Conservation (phyloP, 2,113 vertebrate species). For the Montifringilla adamsi region DNA sequence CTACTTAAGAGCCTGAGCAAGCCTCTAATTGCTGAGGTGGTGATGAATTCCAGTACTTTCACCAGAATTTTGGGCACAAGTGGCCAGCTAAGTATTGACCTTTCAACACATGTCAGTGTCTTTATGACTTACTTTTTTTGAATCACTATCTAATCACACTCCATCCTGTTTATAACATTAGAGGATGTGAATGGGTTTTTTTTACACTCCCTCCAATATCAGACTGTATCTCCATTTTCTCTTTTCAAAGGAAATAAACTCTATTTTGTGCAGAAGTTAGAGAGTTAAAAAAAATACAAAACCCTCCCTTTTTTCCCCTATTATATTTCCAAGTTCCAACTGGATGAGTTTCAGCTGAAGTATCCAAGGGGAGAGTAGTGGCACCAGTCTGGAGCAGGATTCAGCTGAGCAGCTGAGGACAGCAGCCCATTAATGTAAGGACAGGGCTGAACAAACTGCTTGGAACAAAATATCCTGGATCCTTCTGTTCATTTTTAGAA, state of each 20-base stretch:
- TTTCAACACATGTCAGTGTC: not conserved
- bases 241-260: not conserved
- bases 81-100: not conserved
- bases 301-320: accelerated
- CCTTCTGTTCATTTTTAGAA: not conserved
- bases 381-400: not conserved
- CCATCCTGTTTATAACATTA: not conserved
- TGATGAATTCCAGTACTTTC: not conserved
- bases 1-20: not conserved
- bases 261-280: not conserved
- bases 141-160: not conserved
- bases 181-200: not conserved
- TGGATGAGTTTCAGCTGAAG: not conserved
- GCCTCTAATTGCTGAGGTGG: not conserved
- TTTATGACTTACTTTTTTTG: not conserved
- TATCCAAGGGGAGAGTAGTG: not conserved
- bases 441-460: not conserved
- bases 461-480: not conserved
- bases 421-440: not conserved
- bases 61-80: not conserved
- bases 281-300: not conserved
- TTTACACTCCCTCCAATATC: not conserved
- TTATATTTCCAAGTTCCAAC: not conserved
- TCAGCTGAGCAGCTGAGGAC: not conserved
- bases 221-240: not conserved